Conservation (phyloP, 2,113 vertebrate species). For the Ursus arctos region DNA sequence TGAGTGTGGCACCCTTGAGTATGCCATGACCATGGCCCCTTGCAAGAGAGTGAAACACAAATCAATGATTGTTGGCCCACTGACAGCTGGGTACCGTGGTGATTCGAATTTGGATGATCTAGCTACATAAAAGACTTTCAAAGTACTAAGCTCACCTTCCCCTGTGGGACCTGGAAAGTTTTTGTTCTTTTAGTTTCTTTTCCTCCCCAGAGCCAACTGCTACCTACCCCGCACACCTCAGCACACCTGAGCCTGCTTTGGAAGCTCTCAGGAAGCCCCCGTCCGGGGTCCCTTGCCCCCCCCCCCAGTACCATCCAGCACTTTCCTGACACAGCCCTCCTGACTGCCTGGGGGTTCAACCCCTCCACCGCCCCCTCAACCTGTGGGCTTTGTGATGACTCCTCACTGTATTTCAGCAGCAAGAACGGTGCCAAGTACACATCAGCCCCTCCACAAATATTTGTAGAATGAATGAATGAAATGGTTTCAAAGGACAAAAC, state of each 20-base stretch:
- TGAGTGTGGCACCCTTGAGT: background rate
- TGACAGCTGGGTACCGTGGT: background rate
- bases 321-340: background rate
- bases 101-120: background rate
- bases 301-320: background rate
- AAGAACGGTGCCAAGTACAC: background rate
- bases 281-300: background rate
- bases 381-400: background rate
- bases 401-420: background rate
- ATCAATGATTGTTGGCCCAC: background rate
- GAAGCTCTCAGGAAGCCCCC: background rate
- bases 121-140: background rate
- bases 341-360: background rate
- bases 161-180: background rate
- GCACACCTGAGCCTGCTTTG: background rate
- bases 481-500: background rate
- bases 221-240: background rate
- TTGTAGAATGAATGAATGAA: slow-evolving; percentile 27
- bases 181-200: background rate
- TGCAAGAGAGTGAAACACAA: background rate
- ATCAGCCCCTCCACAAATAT: background rate
- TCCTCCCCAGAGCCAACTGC: background rate
- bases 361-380: background rate
- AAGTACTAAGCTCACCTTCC: background rate
- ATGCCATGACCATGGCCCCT: too few relatives aligned